Percentiles rank a stretch among this genome's conserved stretches.
Conservation (phyloP, 2,797 vertebrate species). For the Cyclopterus lumpus region DNA sequence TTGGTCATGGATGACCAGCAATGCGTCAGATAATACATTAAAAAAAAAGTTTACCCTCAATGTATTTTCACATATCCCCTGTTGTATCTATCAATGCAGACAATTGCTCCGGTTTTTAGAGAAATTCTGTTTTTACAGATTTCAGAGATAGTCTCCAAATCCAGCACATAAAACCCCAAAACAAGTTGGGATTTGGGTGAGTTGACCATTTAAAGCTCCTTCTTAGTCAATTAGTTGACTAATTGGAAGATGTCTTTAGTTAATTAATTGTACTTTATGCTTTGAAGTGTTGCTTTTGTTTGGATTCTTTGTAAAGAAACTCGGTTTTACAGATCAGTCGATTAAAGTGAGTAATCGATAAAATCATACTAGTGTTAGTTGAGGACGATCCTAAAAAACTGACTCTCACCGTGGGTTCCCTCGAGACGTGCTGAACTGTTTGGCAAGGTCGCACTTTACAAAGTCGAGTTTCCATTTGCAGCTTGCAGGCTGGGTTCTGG, state of each 20-base stretch:
- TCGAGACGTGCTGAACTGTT: background rate
- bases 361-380: background rate
- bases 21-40: background rate
- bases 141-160: background rate
- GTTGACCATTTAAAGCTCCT: background rate
- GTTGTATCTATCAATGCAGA: background rate
- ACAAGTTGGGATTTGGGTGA: background rate
- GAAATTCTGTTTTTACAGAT: background rate
- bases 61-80: background rate
- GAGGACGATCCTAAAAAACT: background rate
- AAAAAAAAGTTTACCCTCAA: background rate
- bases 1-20: background rate
- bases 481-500: conserved; percentile 88
- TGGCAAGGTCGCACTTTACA: conserved; percentile 88
- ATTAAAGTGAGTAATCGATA: background rate
- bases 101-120: background rate
- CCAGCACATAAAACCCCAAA: background rate
- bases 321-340: no score
- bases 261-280: no score
- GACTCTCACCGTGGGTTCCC: conserved; percentile 68
- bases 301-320: background rate
- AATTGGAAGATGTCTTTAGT: background rate
- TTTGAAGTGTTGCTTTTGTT: background rate
- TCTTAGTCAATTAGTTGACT: no score
- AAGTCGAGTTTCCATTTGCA: conserved; percentile 89